Evolutionary conservation across 2,888 invertebrate species (phyloP).

Genomic region (Subacronicta megacephala): DNA sequence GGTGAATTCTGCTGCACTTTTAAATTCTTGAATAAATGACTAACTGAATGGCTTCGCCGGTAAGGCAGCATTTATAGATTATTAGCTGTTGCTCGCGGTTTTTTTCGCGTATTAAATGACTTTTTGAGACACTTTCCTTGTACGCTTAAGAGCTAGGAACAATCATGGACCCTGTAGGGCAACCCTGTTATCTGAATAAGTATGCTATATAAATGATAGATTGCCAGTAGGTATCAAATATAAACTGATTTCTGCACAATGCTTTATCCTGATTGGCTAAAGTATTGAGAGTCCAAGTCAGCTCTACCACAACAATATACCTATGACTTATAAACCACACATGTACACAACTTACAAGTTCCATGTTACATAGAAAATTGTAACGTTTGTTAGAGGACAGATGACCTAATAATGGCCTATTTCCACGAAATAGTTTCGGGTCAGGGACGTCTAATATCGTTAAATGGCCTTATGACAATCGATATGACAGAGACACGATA

Average conservation of each 20-base stretch:
- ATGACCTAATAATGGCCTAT: constrained; percentile 39
- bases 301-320: too few relatives aligned
- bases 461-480: constrained; percentile 31
- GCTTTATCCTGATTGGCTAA: too few relatives aligned
- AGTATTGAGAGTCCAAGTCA: too few relatives aligned
- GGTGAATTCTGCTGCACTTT: constrained; percentile 14
- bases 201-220: too few relatives aligned
- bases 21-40: constrained; percentile 30
- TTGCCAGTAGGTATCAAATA: too few relatives aligned
- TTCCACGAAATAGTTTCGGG: constrained; percentile 4
- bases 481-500: constrained; percentile 23
- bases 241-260: too few relatives aligned
- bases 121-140: too few relatives aligned
- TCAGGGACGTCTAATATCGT: constrained; percentile 28
- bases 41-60: constrained; percentile 8
- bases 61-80: constrained; percentile 11
- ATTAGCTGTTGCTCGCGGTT: too few relatives aligned
- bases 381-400: constrained; percentile 12
- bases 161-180: too few relatives aligned
- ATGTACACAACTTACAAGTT: background rate
- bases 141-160: too few relatives aligned
- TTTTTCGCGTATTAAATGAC: too few relatives aligned
- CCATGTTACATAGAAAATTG: constrained; percentile 2
- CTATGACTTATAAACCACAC: background rate
- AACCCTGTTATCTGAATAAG: too few relatives aligned